These are phyloP conservation scores for Achatina immaculata DNA, from an alignment of 1,140 invertebrate species.

Conservation along the genomic window DNA sequence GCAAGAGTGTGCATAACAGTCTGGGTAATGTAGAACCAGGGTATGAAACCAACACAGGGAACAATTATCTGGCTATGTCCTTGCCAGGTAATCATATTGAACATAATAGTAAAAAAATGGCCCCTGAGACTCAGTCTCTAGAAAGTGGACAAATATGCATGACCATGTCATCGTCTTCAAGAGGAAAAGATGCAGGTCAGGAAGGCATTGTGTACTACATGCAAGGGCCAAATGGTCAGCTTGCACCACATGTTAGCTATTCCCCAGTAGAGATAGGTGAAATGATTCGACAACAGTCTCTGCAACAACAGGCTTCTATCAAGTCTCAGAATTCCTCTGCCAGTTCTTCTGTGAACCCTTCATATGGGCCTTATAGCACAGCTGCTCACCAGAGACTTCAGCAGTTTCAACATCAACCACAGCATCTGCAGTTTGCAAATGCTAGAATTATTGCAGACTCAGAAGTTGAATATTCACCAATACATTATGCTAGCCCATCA, in stretches of 20 bases:
- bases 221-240: background rate
- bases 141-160: background rate
- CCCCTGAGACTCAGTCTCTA: background rate
- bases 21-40: background rate
- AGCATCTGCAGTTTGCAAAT: background rate
- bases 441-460: background rate
- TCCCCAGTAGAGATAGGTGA: background rate
- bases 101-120: background rate
- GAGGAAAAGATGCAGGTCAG: background rate
- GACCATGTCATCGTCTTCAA: background rate
- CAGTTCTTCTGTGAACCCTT: background rate
- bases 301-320: background rate
- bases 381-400: background rate
- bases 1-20: background rate
- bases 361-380: slow-evolving; percentile 11
- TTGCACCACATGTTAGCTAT: background rate
- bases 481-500: slow-evolving; percentile 13
- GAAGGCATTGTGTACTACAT: background rate
- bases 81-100: background rate
- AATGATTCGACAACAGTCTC: no score
- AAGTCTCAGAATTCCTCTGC: background rate
- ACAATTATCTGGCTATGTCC: background rate
- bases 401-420: background rate
- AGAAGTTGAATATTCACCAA: slow-evolving; percentile 8
- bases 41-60: background rate